Evolutionary conservation across 2,797 vertebrate species (phyloP), one percentile per base, ranked within the genome.

Genomic region (Bradypus variegatus): DNA sequence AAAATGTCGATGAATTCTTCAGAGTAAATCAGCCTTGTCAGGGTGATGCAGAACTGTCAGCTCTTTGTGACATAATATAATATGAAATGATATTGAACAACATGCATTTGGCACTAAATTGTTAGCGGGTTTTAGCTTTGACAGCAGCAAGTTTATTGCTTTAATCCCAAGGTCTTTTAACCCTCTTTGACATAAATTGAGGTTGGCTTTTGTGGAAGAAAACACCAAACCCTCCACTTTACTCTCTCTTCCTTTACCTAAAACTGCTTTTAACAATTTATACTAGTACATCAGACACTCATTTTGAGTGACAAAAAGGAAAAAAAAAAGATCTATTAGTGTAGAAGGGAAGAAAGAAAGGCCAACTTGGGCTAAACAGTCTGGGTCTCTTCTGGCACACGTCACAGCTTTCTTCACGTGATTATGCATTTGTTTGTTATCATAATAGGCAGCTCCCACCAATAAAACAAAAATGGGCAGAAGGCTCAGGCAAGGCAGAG

Each of bases 31-130:
- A 97, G 98, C 96, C 97, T 98, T 98, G 98, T 99, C 99, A 98
- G 98, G 95, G 98, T 98, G 97, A 98, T 98, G 98, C 96, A 98
- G 98, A 98, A 96, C 98, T 97, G 97, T 98, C 98, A 98, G 98
- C 97, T 97, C 96, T 94, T 97, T 95, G 96, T 98, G 98, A 99
- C 98, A 98, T 98, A 98, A 98, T 98, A 97, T 98, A 98, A 99
- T 99, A 98, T 98, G 98, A 99, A 98, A 98, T 98, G 98, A 99
- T 99, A 98, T 98, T 97, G 98, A 98, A 99, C 98, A 98, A 98
- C 98, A 97, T 96, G 98, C 97, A 97, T 98, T 98, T 98, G 98
- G 98, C 98, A 98, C 98, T 98, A 98, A 98, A 98, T 99, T 99
- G 98, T 99, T 98, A 98, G 98, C 96, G 97, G 98, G 97, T 98